Conservation (phyloP, 2,797 vertebrate genomes). For the Neoniphon sammara region DNA sequence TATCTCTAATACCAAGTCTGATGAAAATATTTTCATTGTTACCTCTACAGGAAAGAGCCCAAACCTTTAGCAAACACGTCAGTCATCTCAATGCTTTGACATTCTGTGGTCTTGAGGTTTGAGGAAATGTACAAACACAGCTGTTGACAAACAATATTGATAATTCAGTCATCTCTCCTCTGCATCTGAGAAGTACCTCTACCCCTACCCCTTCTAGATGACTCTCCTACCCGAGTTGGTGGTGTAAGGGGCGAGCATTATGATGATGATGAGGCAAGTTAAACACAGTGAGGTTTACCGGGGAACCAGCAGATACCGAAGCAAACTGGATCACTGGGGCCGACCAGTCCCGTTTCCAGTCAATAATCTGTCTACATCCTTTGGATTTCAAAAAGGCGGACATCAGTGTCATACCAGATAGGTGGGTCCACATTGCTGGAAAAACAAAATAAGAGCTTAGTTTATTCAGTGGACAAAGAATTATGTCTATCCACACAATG, state of each 20-base stretch:
- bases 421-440: conserved; percentile 96
- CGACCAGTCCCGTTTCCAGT: conserved; percentile 35
- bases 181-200: conserved; percentile 8
- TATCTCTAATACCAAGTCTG: conserved; percentile 28
- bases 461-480: not conserved
- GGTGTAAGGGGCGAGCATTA: conserved; percentile 26
- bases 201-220: conserved; percentile 11
- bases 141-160: conserved; percentile 36
- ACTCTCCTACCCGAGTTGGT: conserved; percentile 17
- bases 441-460: conserved; percentile 11
- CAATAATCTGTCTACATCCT: conserved; percentile 84
- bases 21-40: conserved; percentile 29
- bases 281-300: conserved; percentile 65
- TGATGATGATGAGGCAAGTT: conserved; percentile 51
- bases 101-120: conserved; percentile 73
- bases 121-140: conserved; percentile 62
- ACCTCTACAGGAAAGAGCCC: conserved; percentile 27
- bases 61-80: conserved; percentile 26
- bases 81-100: conserved; percentile 54
- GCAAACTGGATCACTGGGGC: conserved; percentile 24
- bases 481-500: not conserved
- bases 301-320: conserved; percentile 58
- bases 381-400: conserved; percentile 98
- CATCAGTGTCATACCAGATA: conserved; percentile 98
- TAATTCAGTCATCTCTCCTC: conserved; percentile 37